Base-by-base conservation (phyloP, 2,797 vertebrate species). In the Coluber constrictor region DNA sequence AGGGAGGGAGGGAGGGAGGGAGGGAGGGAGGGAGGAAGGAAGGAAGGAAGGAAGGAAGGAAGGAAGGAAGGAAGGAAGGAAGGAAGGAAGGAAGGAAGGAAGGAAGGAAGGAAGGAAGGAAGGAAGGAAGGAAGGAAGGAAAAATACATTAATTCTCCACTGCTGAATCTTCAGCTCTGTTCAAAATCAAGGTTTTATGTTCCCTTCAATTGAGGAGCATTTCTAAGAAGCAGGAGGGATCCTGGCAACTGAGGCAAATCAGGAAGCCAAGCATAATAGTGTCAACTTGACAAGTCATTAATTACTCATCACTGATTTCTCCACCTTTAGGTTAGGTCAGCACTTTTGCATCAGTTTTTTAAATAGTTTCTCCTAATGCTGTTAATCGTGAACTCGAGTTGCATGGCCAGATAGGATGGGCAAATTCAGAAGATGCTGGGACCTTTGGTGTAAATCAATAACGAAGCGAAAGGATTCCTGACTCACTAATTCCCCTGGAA, bases 1-100 rank as follows among this genome's bases (percentile, higher is more conserved):
- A n/a, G n/a, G n/a, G n/a, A n/a, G n/a, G n/a, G n/a, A n/a, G 59
- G 7, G 20, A 9, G 20, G 12, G 55, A 13, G 11, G 5, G 55
- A 60, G 23, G 2, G 23, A 60, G 20, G 2, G 20, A 20, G 59
- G 7, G 7, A 7, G 51, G 51, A 1, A 54, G 9, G 51, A 0
- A 10, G 51, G 51, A 1, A 54, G 51, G 51, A 0, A 54, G 55
- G 55, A 0, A 20, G 6, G 25, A 1, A 0, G 59, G 23, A 8
- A 1, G 8, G 55, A 13, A 1, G 59, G 23, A 8, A 1, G 6
- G 11, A 11, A 13, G 54, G 11, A 10, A 60, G 23, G 7, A 7
- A 60, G 23, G 7, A 43, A 43, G 47, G 47, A 51, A 51, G 51
- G 51, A 54, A 54, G 51, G 51, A 54, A 47, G 47, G 47, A 47